Conservation (phyloP, 1,140 invertebrate species). For the Thaumetopoea pityocampa region DNA sequence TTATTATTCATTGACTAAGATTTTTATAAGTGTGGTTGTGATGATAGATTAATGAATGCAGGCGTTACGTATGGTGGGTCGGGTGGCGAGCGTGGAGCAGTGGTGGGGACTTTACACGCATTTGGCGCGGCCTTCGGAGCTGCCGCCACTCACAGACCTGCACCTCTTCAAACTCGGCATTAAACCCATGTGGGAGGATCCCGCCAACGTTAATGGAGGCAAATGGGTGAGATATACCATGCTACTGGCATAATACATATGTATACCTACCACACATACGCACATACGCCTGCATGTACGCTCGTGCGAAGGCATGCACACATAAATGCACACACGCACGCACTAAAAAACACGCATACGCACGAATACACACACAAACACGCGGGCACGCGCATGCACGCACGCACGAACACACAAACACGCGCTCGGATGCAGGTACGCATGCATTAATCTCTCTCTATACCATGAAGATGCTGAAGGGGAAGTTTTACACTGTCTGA, state of each 20-base stretch:
- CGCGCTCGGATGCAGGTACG: no score
- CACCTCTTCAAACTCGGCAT: constrained; percentile 99
- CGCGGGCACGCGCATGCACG: no score
- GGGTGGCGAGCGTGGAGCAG: constrained; percentile 94
- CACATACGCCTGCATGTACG: no score
- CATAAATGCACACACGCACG: no score
- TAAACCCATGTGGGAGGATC: constrained; percentile 99
- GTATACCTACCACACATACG: no score
- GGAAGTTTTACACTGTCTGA: no score
- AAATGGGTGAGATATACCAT: constrained; percentile 88
- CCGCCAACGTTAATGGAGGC: constrained; percentile 95
- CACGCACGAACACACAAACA: no score
- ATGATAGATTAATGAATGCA: constrained; percentile 44
- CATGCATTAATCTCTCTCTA: no score
- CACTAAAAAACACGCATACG: no score
- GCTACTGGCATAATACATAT: background rate
- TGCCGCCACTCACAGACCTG: constrained; percentile 94
- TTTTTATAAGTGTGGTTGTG: background rate
- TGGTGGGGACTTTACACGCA: constrained; percentile 98
- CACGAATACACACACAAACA: no score
- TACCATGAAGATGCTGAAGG: no score
- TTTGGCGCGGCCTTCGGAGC: constrained; percentile 90
- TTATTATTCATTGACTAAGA: background rate
- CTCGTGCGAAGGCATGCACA: no score
- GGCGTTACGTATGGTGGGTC: constrained; percentile 88